A percentile compares a stretch with the other conserved stretches of the same genome.
phyloP scores from a whole-genome alignment of 2,797 vertebrate genomes.

The Falco concolor region DNA sequence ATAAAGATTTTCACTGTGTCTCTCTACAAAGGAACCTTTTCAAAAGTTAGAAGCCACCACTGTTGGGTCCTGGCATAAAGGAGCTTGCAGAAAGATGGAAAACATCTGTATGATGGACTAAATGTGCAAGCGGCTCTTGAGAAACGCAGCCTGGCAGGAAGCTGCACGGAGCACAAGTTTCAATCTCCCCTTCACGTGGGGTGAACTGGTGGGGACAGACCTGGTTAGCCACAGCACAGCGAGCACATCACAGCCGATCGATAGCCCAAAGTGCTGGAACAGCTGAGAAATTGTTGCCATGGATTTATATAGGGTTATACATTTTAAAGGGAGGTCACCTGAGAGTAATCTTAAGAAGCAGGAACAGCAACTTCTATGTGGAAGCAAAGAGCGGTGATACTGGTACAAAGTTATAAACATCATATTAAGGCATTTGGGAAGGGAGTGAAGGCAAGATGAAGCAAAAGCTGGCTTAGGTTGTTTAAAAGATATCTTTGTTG shows the following conservation, averaged over 20 bases:
- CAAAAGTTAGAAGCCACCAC: not conserved
- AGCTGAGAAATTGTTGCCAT: constrained; percentile 16
- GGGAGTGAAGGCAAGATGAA: not conserved
- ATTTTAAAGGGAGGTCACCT: not conserved
- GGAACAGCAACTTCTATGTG: not conserved
- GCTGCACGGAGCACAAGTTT: not conserved
- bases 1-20: not conserved
- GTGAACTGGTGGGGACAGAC: not conserved
- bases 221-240: not conserved
- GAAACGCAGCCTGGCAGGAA: not conserved
- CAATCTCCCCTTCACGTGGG: not conserved
- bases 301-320: constrained; percentile 40
- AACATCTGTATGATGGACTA: not conserved
- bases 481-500: not conserved
- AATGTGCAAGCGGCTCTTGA: not conserved
- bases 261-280: constrained; percentile 13
- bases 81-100: not conserved
- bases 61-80: not conserved
- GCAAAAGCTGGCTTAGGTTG: not conserved
- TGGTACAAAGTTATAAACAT: not conserved
- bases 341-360: constrained; percentile 16
- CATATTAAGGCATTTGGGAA: not conserved
- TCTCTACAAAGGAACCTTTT: not conserved
- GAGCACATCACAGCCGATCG: not conserved
- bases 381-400: not conserved